Evolutionary conservation across 2,888 invertebrate species (phyloP).

Genomic region (Leistus spinibarbis): DNA sequence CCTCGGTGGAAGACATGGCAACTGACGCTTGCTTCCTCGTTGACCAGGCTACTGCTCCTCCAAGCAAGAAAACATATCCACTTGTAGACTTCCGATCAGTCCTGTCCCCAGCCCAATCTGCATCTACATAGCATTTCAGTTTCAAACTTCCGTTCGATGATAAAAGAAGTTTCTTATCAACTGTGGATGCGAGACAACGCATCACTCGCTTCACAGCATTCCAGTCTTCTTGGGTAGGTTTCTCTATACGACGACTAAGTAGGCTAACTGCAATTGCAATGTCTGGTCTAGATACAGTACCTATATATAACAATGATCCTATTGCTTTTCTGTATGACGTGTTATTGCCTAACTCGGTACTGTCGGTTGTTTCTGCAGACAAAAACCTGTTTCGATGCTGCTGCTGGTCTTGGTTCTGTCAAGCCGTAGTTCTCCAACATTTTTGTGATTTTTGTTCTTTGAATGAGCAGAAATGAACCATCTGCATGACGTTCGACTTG

Average conservation of each 20-base stretch:
- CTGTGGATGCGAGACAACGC: constrained; percentile 47
- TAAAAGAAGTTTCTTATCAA: constrained; percentile 6
- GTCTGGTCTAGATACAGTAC: constrained; percentile 15
- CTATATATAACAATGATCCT: constrained; percentile 16
- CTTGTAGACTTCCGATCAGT: background rate
- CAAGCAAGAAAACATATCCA: background rate
- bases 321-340: constrained; percentile 13
- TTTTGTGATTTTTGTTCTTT: background rate
- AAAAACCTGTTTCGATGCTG: constrained; percentile 2
- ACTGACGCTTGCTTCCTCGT: background rate
- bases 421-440: background rate
- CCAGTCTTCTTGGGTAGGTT: constrained; percentile 23
- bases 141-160: background rate
- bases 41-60: constrained; percentile 4
- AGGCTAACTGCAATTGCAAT: constrained; percentile 4
- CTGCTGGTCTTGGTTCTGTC: background rate
- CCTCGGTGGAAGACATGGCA: constrained; percentile 3
- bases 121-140: constrained; percentile 1
- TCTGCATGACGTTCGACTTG: background rate
- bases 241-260: constrained; percentile 11
- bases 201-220: constrained; percentile 34
- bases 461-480: constrained; percentile 9
- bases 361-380: background rate
- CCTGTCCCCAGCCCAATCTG: background rate
- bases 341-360: background rate